A percentile compares a stretch with the other conserved stretches of the same genome.
Evolutionary conservation across 2,113 vertebrate genomes (phyloP).

Genomic region (Scomber colias): DNA sequence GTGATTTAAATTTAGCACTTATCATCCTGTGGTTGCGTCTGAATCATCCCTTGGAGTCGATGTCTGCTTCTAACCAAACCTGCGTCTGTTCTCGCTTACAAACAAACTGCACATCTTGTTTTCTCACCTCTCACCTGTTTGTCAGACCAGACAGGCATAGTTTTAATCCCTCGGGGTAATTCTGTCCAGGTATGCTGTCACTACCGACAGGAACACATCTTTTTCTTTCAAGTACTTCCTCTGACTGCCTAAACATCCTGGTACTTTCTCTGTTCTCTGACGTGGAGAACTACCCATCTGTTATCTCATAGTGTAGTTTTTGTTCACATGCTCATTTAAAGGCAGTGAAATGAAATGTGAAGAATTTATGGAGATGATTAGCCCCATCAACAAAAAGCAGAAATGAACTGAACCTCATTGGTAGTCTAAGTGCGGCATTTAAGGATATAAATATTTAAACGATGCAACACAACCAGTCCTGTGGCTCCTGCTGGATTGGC

Average conservation of each 20-base stretch:
- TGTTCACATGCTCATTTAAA: not conserved
- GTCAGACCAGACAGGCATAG: not conserved
- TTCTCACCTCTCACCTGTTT: too few species aligned
- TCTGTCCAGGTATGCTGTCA: not conserved
- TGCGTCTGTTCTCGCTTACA: too few species aligned
- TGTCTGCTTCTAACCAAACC: not conserved
- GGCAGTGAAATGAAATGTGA: not conserved
- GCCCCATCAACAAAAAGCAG: not conserved
- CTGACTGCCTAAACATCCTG: not conserved
- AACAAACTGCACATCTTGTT: too few species aligned
- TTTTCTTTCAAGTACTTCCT: not conserved
- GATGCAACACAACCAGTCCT: constrained; percentile 5
- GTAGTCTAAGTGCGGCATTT: not conserved
- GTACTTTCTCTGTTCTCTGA: not conserved
- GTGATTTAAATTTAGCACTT: too few species aligned
- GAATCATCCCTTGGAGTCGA: not conserved
- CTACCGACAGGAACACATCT: not conserved
- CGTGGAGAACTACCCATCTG: not conserved
- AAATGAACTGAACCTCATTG: not conserved
- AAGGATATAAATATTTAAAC: constrained; percentile 4
- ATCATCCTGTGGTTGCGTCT: not conserved
- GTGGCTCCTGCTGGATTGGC: not conserved
- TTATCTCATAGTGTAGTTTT: not conserved
- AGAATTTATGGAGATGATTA: not conserved
- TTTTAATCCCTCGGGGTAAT: not conserved